Evolutionary conservation across 2,888 invertebrate species (phyloP).

Genomic region (Chironomus tentans): DNA sequence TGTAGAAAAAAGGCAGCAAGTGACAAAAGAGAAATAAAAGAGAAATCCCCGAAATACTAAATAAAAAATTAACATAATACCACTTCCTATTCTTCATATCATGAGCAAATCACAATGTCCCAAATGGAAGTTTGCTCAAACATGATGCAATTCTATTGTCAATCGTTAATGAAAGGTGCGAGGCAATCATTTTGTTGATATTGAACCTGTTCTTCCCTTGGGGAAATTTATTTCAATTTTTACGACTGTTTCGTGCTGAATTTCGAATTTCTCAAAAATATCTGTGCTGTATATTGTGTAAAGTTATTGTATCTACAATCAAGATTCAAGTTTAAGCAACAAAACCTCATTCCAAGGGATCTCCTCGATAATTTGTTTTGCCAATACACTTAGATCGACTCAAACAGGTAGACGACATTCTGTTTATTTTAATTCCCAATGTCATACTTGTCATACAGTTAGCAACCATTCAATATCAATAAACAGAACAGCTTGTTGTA

Average conservation of each 20-base stretch:
- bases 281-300: too few species aligned
- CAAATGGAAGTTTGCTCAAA: not conserved
- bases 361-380: not conserved
- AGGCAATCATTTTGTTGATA: not conserved
- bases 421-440: constrained; percentile 7
- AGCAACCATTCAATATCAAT: not conserved
- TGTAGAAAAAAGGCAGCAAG: not conserved
- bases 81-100: constrained; percentile 19
- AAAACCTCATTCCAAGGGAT: not conserved
- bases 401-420: not conserved
- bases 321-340: not conserved
- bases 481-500: not conserved
- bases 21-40: constrained; percentile 5
- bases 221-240: too few species aligned
- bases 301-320: too few species aligned
- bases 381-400: too few species aligned
- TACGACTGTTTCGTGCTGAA: too few species aligned
- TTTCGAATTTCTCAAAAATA: too few species aligned
- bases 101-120: not conserved
- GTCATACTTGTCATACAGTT: constrained; percentile 1
- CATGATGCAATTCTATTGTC: constrained; percentile 4
- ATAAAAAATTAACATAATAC: constrained; percentile 10
- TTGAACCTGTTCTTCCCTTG: too few species aligned
- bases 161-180: not conserved
- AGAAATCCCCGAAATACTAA: not conserved